These are phyloP conservation scores for Cyrtonyx montezumae DNA, from an alignment of 2,113 vertebrate species.

Conservation along the genomic window DNA sequence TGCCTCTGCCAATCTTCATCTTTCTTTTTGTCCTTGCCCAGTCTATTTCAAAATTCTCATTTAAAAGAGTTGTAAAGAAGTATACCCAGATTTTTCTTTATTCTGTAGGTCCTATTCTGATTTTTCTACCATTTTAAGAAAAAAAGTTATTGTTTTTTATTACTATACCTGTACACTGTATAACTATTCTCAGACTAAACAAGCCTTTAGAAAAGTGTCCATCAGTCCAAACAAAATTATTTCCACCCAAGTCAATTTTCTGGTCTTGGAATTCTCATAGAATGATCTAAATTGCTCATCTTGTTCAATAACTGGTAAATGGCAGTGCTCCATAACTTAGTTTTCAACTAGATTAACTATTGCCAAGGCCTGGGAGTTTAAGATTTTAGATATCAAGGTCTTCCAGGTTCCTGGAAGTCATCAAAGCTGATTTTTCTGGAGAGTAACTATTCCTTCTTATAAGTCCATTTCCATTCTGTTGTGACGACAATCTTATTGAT, in stretches of 20 bases:
- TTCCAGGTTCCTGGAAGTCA: constrained; percentile 48
- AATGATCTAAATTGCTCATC: constrained; percentile 7
- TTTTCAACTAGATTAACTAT: constrained; percentile 54
- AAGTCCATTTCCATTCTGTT: constrained; percentile 49
- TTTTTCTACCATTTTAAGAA: not conserved
- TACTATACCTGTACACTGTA: not conserved
- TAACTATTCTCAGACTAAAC: not conserved
- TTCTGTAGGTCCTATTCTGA: not conserved
- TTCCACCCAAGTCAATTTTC: constrained; percentile 10
- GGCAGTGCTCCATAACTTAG: constrained; percentile 46
- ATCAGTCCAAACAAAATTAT: not conserved
- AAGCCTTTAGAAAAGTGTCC: not conserved
- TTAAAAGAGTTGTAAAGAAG: constrained; percentile 26
- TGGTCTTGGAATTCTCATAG: constrained; percentile 36
- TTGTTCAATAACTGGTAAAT: constrained; percentile 56
- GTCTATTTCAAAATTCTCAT: constrained; percentile 26
- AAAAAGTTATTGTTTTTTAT: not conserved
- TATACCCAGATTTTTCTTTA: not conserved
- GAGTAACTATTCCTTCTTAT: constrained; percentile 45
- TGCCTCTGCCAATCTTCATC: not conserved
- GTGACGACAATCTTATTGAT: constrained; percentile 40
- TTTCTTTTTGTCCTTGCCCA: constrained; percentile 24
- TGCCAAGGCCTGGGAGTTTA: constrained; percentile 45
- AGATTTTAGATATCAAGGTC: constrained; percentile 30
- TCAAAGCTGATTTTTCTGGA: constrained; percentile 55